Evolutionary conservation across 2,797 vertebrate genomes (phyloP), one percentile per base, ranked within the genome.

Genomic region (Intellagama lesueurii): DNA sequence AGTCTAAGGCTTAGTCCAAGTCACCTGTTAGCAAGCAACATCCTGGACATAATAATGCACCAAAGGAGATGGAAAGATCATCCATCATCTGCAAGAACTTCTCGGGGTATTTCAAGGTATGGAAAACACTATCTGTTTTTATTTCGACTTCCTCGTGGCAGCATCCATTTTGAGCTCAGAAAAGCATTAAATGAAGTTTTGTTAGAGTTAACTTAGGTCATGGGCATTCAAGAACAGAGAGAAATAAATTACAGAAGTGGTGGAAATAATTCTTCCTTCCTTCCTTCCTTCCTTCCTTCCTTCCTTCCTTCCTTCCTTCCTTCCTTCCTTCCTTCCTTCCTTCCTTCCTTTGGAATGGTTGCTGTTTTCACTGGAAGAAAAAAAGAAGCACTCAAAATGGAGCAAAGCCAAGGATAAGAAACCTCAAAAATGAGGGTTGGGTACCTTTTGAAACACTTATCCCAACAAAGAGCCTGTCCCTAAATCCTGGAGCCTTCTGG

Each of bases 61-160:
- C 87, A 91, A 90, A 90, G 28, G 81, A 88, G 89, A 64, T 91
- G 91, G 89, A 91, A 93, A 93, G 91, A 28, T 32, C 90, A 35
- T 30, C 26, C 70, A 75, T 56, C 69, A 73, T 76, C 90, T 83
- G 81, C 22, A 68, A 0, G 32, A 0, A 0, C 85, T 17, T 0
- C 4, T 81, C 70, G 86, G 83, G 69, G 77, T 80, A 89, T 78
- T 24, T 40, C 83, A 84, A 84, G 68, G 64, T 64, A 0, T 0
- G n/a, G 81, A 90, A 95, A 81, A 70, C 94, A 91, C 56, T 1
- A 19, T 7, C 6, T 89, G 77, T 47, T 94, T 87, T 2, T 85
- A 90, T 56, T 35, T 91, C 86, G 88, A 80, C 89, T 35, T 85
- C 52, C 88, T 85, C 79, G 28, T 64, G 28, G 79, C 19, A 47